Conservation (phyloP, 2,888 invertebrate genomes). For the Digitonthophagus gazella region DNA sequence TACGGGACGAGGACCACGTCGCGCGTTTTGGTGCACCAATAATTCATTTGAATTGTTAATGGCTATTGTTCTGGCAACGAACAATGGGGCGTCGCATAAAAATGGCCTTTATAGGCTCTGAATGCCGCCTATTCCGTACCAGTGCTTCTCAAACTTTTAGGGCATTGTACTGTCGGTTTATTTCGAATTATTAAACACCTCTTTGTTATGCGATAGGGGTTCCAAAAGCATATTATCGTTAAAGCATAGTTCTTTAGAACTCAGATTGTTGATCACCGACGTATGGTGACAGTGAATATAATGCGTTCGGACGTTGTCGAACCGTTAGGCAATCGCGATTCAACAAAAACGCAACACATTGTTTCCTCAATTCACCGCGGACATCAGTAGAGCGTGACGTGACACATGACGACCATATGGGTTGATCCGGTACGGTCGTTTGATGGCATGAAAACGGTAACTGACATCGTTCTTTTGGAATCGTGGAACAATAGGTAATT, state of each 20-base stretch:
- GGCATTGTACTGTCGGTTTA: not conserved
- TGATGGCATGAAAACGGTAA: not conserved
- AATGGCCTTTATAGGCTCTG: not conserved
- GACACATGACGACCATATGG: not conserved
- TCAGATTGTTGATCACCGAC: not conserved
- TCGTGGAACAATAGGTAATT: not conserved
- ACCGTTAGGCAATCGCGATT: not conserved
- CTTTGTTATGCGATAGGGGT: not conserved
- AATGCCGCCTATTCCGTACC: not conserved
- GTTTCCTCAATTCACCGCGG: not conserved
- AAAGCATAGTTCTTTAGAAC: too few species aligned
- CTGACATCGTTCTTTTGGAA: not conserved
- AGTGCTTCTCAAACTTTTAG: not conserved
- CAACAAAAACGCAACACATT: not conserved
- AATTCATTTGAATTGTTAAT: conserved; percentile 4
- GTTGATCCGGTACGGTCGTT: not conserved
- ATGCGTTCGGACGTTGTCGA: not conserved
- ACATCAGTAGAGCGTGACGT: not conserved
- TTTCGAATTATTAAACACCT: too few species aligned
- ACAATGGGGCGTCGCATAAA: not conserved
- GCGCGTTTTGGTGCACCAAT: not conserved
- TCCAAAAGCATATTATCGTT: not conserved
- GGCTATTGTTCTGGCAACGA: not conserved
- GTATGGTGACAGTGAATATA: not conserved
- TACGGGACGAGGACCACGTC: not conserved